Base-by-base conservation (phyloP, 2,888 invertebrate genomes). In the Callimorpha dominula region DNA sequence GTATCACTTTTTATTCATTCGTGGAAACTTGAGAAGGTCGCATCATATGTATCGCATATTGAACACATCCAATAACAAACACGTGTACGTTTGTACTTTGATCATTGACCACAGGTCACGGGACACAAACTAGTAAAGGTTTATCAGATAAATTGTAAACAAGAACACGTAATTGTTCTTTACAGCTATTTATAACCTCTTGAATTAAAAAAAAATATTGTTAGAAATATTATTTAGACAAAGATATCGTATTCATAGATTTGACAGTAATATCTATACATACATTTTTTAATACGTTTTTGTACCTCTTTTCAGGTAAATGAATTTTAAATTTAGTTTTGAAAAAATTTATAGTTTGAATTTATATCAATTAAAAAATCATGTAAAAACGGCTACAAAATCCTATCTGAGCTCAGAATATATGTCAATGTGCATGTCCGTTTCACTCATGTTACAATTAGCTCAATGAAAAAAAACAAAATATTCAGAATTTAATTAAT, bases 71-170 rank as follows among this genome's bases (percentile, higher is more conserved):
- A 43, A 31, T 65, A 65, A 65, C 8, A 17, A 60, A 60, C 60
- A 60, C 31, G 60, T 60, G 60, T 31, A 63, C 42, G 49, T 7
- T n/a, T 78, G 78, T 77, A 82, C 84, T 79, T 84, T 78, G 72
- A 76, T 77, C 76, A 63, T 73, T 76, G 71, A 73, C 76, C 43
- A 9, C 14, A 68, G 20, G n/a, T 42, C n/a, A 67, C 3, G n/a
- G 42, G 57, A 20, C 43, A 20, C 42, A n/a, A 54, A 68, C 52
- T 31, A 31, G 14, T 60, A 60, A 42, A 43, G 42, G 43, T 43
- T 68, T 54, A 42, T 43, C 20, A 57, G 3, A 57, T 20, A 43
- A 2, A 60, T 42, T 67, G 67, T 43, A 7, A 54, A 54, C 52
- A 67, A 4, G 14, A 42, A n/a, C 42, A 54, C 15, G n/a, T 52